Percentiles rank a stretch among this genome's conserved stretches.
Evolutionary conservation across 2,113 vertebrate genomes (phyloP).

Genomic region (Hymenochirus boettgeri): DNA sequence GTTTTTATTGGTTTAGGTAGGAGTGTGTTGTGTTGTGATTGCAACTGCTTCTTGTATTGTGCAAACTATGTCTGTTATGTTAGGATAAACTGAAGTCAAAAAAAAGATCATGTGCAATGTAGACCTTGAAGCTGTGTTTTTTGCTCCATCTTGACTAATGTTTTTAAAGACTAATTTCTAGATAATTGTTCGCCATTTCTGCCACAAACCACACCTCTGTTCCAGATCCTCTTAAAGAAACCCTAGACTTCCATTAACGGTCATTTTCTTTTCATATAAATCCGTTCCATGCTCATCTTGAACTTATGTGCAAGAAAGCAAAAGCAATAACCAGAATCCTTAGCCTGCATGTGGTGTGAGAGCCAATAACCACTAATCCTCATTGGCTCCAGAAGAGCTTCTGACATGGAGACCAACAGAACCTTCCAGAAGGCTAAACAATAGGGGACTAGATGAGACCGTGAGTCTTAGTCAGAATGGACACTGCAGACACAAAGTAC

Average conservation of each 20-base stretch:
- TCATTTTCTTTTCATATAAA: not conserved
- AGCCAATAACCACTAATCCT: not conserved
- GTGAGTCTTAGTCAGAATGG: not conserved
- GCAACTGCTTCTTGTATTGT: no score
- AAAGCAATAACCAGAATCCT: slow-evolving; percentile 8
- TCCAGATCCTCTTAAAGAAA: no score
- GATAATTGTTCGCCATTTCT: no score
- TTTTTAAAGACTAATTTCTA: no score
- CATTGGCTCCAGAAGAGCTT: not conserved
- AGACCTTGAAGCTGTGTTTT: no score
- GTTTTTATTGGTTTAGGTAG: no score
- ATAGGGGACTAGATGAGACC: not conserved
- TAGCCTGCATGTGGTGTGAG: slow-evolving; percentile 15
- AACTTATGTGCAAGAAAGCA: slow-evolving; percentile 1
- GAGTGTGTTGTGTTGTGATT: no score
- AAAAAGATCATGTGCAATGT: no score
- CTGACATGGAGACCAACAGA: not conserved
- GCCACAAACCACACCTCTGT: no score
- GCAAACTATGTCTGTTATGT: no score
- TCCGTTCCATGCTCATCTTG: slow-evolving; percentile 19
- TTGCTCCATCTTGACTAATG: no score
- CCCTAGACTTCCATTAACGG: slow-evolving; percentile 2
- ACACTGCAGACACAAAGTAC: not conserved
- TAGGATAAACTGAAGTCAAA: no score
- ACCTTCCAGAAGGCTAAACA: not conserved